A percentile compares a stretch with the other conserved stretches of the same genome.
Conservation (phyloP, 2,113 vertebrate genomes). For the Pionites leucogaster region DNA sequence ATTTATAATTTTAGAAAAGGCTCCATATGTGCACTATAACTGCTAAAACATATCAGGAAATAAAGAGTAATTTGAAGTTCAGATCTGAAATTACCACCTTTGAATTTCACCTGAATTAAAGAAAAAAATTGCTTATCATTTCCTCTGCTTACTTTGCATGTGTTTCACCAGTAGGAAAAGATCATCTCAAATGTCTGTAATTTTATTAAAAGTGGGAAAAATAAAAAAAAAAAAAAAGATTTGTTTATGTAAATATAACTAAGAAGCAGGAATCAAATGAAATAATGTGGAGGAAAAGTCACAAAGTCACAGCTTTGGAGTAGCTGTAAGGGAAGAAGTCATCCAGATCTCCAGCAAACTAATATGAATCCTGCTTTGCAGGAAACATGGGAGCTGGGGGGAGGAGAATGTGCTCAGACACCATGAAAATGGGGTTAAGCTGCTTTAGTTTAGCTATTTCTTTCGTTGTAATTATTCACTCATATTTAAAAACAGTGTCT, state of each 20-base stretch:
- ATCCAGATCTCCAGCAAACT: not conserved
- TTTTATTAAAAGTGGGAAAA: not conserved
- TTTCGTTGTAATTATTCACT: not conserved
- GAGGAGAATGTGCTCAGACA: not conserved
- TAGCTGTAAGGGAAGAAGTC: not conserved
- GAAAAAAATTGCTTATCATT: not conserved
- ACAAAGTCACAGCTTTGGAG: not conserved
- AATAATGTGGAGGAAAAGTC: fast-evolving
- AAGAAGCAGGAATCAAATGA: fast-evolving
- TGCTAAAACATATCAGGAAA: not conserved
- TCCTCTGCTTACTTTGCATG: not conserved
- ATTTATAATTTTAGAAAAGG: slow-evolving; percentile 26
- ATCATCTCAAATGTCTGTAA: fast-evolving
- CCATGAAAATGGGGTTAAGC: not conserved
- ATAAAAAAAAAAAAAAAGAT: not conserved
- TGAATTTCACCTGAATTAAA: not conserved
- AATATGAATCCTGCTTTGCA: not conserved
- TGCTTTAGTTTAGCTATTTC: not conserved
- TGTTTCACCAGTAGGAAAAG: not conserved
- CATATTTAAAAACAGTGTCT: not conserved
- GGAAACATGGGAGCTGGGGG: fast-evolving
- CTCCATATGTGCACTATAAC: slow-evolving; percentile 3
- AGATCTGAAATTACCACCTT: not conserved
- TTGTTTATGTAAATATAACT: not conserved
- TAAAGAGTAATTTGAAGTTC: not conserved